A percentile compares a stretch with the other conserved stretches of the same genome.
phyloP scores from a whole-genome alignment of 2,797 vertebrate species.

The Coregonus sp. region DNA sequence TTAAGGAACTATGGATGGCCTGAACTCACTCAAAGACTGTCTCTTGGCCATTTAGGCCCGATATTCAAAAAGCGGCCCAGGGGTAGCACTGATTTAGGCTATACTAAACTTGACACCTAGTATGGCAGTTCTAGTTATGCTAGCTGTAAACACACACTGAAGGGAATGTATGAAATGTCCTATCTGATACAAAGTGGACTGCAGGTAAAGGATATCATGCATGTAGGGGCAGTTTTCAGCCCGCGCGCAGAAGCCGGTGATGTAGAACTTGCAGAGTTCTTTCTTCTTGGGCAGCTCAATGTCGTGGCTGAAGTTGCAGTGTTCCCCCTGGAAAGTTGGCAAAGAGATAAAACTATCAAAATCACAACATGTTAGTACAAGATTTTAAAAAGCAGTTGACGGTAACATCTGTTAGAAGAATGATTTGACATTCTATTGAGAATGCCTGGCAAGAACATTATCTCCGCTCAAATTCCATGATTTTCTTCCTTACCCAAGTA shows the following conservation, averaged over 20 bases:
- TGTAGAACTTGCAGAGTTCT: constrained; percentile 97
- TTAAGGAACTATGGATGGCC: constrained; percentile 73
- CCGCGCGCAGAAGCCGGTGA: constrained; percentile 93
- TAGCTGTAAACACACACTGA: not conserved
- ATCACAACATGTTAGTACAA: not conserved
- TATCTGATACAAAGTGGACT: not conserved
- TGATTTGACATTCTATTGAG: not conserved
- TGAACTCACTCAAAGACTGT: not conserved
- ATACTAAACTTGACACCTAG: not conserved
- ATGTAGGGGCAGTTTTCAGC: constrained; percentile 96
- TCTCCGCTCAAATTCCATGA: not conserved
- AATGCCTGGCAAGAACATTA: not conserved
- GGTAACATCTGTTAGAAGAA: not conserved
- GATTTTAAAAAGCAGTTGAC: not conserved
- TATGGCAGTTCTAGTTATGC: not conserved
- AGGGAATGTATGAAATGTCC: not conserved
- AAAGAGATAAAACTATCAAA: not conserved
- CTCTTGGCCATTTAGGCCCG: not conserved
- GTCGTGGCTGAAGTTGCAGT: constrained; percentile 97
- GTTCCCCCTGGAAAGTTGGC: constrained; percentile 82
- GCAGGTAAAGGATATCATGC: constrained; percentile 92
- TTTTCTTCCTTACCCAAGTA: constrained; percentile 83
- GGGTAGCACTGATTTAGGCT: not conserved
- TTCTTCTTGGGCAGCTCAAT: constrained; percentile 95
- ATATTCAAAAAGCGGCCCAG: not conserved